A percentile compares a stretch with the other conserved stretches of the same genome.
These are phyloP conservation scores for Drosophila ohnishii DNA, from an alignment of 1,140 invertebrate genomes.

Conservation along the genomic window DNA sequence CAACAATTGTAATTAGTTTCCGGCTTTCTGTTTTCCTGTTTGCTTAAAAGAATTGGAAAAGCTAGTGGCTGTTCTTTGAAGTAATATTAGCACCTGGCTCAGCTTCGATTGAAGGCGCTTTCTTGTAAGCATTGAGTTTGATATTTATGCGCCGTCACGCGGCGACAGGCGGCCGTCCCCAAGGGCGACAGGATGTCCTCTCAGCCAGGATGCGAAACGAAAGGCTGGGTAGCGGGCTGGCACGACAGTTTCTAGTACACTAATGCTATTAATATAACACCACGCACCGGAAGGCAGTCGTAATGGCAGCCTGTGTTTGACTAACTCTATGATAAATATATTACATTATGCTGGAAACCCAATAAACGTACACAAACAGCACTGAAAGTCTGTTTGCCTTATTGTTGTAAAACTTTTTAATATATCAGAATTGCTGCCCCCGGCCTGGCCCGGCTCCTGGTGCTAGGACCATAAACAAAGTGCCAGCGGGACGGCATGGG, in stretches of 20 bases:
- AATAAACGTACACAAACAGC: conserved; percentile 61
- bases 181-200: conserved; percentile 39
- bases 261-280: conserved; percentile 61
- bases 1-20: conserved; percentile 26
- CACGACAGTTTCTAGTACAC: conserved; percentile 16
- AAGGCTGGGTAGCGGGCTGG: background rate
- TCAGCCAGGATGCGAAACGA: background rate
- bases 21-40: background rate
- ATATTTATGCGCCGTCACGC: conserved; percentile 41
- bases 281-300: conserved; percentile 9
- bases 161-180: conserved; percentile 50
- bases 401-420: conserved; percentile 49
- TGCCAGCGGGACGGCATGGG: conserved; percentile 2
- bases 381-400: conserved; percentile 38
- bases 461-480: conserved; percentile 32
- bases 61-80: conserved; percentile 27
- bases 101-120: conserved; percentile 19
- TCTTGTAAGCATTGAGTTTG: conserved; percentile 29
- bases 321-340: conserved; percentile 29
- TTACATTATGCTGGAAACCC: conserved; percentile 54
- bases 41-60: background rate
- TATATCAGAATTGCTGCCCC: conserved; percentile 42
- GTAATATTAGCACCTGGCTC: conserved; percentile 12
- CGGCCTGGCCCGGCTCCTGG: background rate
- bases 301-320: conserved; percentile 17